Conservation (phyloP, 2,113 vertebrate species). For the Trematocara variabile region DNA sequence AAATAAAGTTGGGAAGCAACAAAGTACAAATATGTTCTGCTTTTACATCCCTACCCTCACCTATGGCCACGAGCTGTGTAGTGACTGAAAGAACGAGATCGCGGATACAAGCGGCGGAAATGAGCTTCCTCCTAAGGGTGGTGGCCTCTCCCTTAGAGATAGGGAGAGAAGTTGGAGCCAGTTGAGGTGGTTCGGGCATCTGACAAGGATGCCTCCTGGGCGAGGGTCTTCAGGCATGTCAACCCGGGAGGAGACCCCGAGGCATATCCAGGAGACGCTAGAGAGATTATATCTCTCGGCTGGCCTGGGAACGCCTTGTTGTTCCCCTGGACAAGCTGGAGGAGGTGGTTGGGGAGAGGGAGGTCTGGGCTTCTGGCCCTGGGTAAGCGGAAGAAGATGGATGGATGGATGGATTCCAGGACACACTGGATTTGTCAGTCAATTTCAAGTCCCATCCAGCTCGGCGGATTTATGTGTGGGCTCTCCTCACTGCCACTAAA, state of each 20-base stretch:
- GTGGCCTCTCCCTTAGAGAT: neutral
- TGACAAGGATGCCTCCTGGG: neutral
- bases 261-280: neutral
- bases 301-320: neutral
- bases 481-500: slow-evolving; percentile 1
- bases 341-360: neutral
- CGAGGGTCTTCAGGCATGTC: neutral
- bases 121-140: no score
- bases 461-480: neutral
- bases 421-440: neutral
- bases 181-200: neutral
- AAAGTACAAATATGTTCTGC: no score
- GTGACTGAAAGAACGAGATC: no score
- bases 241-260: rapidly evolving
- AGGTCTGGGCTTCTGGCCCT: neutral
- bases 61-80: no score
- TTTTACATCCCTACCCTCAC: no score
- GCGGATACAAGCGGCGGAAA: no score
- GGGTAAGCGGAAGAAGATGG: neutral
- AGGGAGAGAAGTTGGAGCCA: neutral
- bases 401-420: neutral
- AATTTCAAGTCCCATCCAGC: slow-evolving; percentile 17
- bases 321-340: neutral
- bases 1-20: no score
- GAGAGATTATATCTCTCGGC: neutral